These are phyloP conservation scores for Pantherophis vulpinus DNA, from an alignment of 2,797 vertebrate genomes.

Conservation along the genomic window DNA sequence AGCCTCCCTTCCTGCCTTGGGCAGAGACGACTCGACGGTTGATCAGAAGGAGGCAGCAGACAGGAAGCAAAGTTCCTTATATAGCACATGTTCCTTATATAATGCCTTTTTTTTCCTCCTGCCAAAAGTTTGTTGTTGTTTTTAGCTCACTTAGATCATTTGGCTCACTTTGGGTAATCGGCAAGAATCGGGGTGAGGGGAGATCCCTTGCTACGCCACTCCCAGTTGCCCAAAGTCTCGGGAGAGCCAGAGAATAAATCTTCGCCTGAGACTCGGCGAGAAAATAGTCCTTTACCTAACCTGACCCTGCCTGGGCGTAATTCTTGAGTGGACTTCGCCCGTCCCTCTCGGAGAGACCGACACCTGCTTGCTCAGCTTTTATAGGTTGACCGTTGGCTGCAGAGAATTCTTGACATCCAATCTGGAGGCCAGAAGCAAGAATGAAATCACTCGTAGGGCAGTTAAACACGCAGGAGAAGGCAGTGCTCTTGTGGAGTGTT, in stretches of 20 bases:
- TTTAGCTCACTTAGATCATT: neutral
- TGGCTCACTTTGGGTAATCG: neutral
- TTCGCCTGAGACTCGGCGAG: neutral
- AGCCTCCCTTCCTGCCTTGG: neutral
- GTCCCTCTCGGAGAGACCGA: no score
- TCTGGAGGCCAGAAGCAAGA: neutral
- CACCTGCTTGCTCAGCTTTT: neutral
- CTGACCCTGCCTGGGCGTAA: neutral
- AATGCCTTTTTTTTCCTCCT: neutral
- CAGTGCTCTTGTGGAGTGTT: neutral
- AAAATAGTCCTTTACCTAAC: neutral
- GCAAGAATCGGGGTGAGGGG: neutral
- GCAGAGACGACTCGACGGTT: neutral
- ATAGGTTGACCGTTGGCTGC: neutral
- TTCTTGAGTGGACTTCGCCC: neutral
- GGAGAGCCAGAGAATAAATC: neutral
- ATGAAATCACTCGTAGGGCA: neutral
- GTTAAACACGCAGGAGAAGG: neutral
- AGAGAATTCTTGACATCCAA: neutral
- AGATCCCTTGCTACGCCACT: neutral
- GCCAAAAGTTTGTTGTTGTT: neutral
- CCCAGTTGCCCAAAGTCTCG: neutral
- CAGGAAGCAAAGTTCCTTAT: neutral
- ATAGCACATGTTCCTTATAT: neutral
- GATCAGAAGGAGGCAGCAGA: neutral